A percentile compares a stretch with the other conserved stretches of the same genome.
These are phyloP conservation scores for Ecliptopera silaceata DNA, from an alignment of 2,888 invertebrate genomes.

Conservation along the genomic window DNA sequence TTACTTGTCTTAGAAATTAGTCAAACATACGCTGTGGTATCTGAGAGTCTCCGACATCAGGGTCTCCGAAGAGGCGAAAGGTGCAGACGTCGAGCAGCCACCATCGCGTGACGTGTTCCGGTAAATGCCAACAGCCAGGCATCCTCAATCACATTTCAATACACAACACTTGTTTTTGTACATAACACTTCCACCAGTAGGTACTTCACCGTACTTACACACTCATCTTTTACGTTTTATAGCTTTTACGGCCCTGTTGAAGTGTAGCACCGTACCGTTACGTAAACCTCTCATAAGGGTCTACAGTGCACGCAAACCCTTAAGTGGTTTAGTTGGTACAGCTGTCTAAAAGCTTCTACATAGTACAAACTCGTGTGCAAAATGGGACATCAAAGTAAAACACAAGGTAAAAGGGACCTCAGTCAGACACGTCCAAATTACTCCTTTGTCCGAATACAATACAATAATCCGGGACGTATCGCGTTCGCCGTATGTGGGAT, in stretches of 20 bases:
- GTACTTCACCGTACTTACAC: constrained; percentile 2
- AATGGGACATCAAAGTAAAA: constrained; percentile 8
- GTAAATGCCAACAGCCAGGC: constrained; percentile 79
- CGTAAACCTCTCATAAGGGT: background rate
- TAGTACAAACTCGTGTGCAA: background rate
- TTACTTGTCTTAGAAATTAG: too few species aligned
- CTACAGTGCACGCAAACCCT: background rate
- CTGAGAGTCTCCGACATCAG: constrained; percentile 68
- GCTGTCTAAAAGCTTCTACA: constrained; percentile 2
- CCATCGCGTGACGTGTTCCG: constrained; percentile 85
- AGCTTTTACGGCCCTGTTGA: background rate
- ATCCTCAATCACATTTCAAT: constrained; percentile 46
- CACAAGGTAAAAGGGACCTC: constrained; percentile 8
- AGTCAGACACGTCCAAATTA: constrained; percentile 34
- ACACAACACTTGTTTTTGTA: constrained; percentile 9
- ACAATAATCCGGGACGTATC: constrained; percentile 33
- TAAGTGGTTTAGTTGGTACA: background rate
- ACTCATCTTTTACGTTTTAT: constrained; percentile 5
- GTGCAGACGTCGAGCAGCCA: constrained; percentile 86
- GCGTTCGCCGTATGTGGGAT: constrained; percentile 17
- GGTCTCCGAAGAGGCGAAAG: constrained; percentile 73
- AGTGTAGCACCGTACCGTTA: background rate
- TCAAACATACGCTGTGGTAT: constrained; percentile 74
- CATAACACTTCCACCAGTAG: background rate
- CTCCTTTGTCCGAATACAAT: constrained; percentile 37